Evolutionary conservation across 2,888 invertebrate species (phyloP).

Genomic region (Lasioglossum villosulum): DNA sequence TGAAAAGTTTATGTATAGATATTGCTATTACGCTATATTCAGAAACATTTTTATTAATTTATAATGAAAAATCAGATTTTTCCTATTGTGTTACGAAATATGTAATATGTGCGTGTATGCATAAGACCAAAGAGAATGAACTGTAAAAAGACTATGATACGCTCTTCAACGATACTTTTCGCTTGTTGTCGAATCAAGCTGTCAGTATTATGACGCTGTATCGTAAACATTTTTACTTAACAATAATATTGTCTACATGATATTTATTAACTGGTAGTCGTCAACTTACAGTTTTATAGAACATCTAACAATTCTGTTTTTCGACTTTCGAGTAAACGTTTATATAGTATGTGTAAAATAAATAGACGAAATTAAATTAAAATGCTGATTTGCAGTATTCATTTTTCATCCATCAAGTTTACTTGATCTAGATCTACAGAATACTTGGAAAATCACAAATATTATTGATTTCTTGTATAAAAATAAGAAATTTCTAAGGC

Average conservation of each 20-base stretch:
- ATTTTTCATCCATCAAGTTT: slow-evolving; percentile 29
- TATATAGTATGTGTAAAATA: slow-evolving; percentile 17
- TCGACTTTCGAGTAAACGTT: slow-evolving; percentile 30
- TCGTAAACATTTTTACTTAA: slow-evolving; percentile 56
- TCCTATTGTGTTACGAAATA: background rate
- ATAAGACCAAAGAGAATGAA: slow-evolving; percentile 21
- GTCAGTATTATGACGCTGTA: slow-evolving; percentile 55
- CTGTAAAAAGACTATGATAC: slow-evolving; percentile 35
- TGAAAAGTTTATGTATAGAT: background rate
- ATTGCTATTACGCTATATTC: background rate
- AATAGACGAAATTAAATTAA: slow-evolving; percentile 27
- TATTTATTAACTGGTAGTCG: slow-evolving; percentile 57
- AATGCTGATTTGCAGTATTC: slow-evolving; percentile 54
- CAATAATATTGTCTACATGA: slow-evolving; percentile 54
- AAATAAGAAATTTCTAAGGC: slow-evolving; percentile 41
- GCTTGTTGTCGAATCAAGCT: slow-evolving; percentile 52
- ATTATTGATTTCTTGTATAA: slow-evolving; percentile 35
- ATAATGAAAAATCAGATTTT: background rate
- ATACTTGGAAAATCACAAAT: background rate
- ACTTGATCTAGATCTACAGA: background rate
- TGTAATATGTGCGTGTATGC: slow-evolving; percentile 16
- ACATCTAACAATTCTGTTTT: slow-evolving; percentile 32
- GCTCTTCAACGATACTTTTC: slow-evolving; percentile 47
- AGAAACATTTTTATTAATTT: background rate
- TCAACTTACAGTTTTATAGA: slow-evolving; percentile 19